phyloP scores from a whole-genome alignment of 2,113 vertebrate genomes.

The Probosciger aterrimus region DNA sequence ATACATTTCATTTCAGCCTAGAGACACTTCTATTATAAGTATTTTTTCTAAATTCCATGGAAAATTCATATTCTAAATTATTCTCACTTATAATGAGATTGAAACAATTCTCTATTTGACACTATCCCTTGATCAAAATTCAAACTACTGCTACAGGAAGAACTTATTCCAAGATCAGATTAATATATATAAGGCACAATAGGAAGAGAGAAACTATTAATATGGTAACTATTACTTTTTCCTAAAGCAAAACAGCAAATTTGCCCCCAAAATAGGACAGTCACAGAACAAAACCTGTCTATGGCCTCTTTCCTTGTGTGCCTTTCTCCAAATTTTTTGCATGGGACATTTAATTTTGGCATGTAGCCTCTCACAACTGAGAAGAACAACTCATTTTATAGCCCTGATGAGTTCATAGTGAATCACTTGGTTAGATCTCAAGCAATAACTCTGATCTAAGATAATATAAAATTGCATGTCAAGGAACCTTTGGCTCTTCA shows the following conservation, averaged over 20 bases:
- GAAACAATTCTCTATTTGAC: background rate
- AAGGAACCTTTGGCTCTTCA: constrained; percentile 21
- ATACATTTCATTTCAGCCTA: background rate
- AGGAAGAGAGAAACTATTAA: background rate
- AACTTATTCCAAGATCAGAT: background rate
- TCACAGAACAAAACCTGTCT: background rate
- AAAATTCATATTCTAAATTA: background rate
- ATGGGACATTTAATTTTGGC: background rate
- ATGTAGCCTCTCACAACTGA: background rate
- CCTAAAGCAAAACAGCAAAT: background rate
- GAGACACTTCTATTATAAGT: background rate
- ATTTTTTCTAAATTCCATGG: background rate
- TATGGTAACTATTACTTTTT: background rate
- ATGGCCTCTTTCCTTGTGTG: background rate
- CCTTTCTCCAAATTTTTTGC: background rate
- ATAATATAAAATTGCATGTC: background rate
- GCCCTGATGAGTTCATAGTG: background rate
- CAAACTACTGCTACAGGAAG: background rate
- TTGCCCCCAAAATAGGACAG: accelerated
- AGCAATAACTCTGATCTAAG: background rate
- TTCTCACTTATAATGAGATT: background rate
- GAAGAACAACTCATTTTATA: background rate
- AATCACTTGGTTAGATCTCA: background rate
- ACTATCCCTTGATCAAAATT: background rate
- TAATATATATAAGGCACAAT: accelerated